A percentile compares a stretch with the other conserved stretches of the same genome.
phyloP scores from a whole-genome alignment of 2,797 vertebrate species.

The Xenentodon cancila region DNA sequence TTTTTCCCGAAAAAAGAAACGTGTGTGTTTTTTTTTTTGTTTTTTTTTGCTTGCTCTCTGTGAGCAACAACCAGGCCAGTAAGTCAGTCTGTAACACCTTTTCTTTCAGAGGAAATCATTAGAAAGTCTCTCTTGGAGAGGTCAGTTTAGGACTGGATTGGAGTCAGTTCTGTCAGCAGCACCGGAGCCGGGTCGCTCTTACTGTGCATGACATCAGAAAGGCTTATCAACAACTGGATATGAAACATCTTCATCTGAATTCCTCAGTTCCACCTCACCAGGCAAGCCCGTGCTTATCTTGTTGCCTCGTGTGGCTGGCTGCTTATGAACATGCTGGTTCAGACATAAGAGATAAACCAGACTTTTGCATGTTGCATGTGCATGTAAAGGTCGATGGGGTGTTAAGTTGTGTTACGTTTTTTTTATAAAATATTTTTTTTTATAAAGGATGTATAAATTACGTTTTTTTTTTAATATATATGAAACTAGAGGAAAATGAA shows the following conservation, averaged over 20 bases:
- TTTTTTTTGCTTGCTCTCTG: constrained; percentile 1
- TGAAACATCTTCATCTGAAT: neutral
- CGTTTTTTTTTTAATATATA: no score
- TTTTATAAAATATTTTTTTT: no score
- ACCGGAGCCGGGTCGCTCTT: constrained; percentile 1
- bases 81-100: constrained; percentile 6
- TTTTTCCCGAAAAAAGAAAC: constrained; percentile 30
- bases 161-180: constrained; percentile 6
- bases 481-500: no score
- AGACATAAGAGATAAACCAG: constrained; percentile 63
- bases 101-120: neutral
- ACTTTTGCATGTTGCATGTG: constrained; percentile 21
- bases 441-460: no score
- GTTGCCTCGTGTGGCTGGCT: constrained; percentile 62
- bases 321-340: constrained; percentile 42
- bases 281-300: constrained; percentile 52
- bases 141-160: neutral
- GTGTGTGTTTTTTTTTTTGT: constrained; percentile 1
- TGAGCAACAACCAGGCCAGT: constrained; percentile 2
- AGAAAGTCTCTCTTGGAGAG: constrained; percentile 3
- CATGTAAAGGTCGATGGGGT: constrained; percentile 38
- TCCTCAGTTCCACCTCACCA: constrained; percentile 41
- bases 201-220: constrained; percentile 12
- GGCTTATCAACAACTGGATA: constrained; percentile 27
- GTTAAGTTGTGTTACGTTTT: neutral